Evolutionary conservation across 1,140 invertebrate genomes (phyloP), one percentile per base, ranked within the genome.

Genomic region (Batillaria attramentaria): DNA sequence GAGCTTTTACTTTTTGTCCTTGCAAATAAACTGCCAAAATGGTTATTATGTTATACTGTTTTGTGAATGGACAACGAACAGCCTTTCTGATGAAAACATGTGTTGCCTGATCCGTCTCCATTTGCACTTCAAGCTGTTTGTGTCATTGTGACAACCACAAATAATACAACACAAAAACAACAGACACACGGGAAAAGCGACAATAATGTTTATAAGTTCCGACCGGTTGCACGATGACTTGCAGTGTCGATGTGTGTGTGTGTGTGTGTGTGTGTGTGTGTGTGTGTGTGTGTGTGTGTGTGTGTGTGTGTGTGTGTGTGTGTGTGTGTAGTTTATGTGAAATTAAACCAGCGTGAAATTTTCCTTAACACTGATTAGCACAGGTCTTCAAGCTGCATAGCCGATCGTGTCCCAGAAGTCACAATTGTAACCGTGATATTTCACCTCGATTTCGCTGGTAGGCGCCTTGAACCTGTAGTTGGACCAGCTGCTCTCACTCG

Each of bases 381-480:
- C 10, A 50, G 46, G 46, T 24, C 24, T 50, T 50, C 24, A 82
- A n/a, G 80, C 82, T 57, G 46, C 62, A 54, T 86, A 87, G 0
- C 84, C 84, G 31, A 86, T 75, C 16, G 13, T 69, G 43, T 88
- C 84, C 86, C 86, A 88, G 54, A 87, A 87, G 42, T 85, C 77
- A 81, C 86, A 87, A 31, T 65, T 81, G 18, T 77, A 31, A 16
- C 70, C 62, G 35, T 80, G 79, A 35, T 81, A 86, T 35, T 83
- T 73, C n/a, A 66, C 41, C 16, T 81, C 54, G 2, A 85, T n/a
- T 5, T 77, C 33, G 70, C 78, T 83, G 24, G 54, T 24, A 57
- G 85, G 86, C 0, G 83, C 83, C 41, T 80, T 41, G 72, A 87
- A 87, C 20, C 77, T 66, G 69, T 86, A 54, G 4, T 74, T 69